Evolutionary conservation across 1,140 invertebrate genomes (phyloP), one percentile per base, ranked within the genome.

Genomic region (Acromyrmex echinatior): DNA sequence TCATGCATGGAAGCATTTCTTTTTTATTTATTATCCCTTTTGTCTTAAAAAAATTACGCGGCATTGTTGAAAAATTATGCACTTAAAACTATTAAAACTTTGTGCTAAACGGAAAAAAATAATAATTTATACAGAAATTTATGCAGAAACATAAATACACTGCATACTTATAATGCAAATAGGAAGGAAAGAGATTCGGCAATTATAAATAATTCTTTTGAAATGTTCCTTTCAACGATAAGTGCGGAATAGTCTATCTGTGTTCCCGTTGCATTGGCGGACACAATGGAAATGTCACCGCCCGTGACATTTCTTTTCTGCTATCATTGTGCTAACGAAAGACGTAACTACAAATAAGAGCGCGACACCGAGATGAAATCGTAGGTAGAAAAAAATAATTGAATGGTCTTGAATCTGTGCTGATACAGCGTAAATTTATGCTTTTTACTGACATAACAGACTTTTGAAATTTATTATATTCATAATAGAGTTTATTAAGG

Each of bases 301-400:
- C 4, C 25, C 56, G 9, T 74, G 70, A 84, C 58, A 62, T 84
- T 84, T 84, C 80, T 76, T 76, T 74, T 76, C 53, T 71, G 35
- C 66, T 16, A 60, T 60, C 71, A 73, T 62, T 16, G 65, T 25
- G 31, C 16, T 21, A 76, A 84, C 80, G 35, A 31, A 76, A 76
- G 56, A 31, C 21, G 39, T 70, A 70, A 28, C n/a, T 53, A 56
- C 77, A 66, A 56, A 60, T 45, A 60, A 82, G 35, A 60, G 51
- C 66, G 18, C 53, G 51, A 35, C 10, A 21, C 70, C 53, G 6
- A 66, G 28, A 25, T 66, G 25, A 80, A 68, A 53, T 35, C 63
- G 28, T 45, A n/a, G 14, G 21, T 7, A 74, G 53, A 82, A 74
- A 62, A 45, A 14, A 45, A 2, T n/a, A 63, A 78, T 56, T 81